Evolutionary conservation across 1,140 invertebrate species (phyloP), one percentile per base, ranked within the genome.

Genomic region (Diabrotica virgifera): DNA sequence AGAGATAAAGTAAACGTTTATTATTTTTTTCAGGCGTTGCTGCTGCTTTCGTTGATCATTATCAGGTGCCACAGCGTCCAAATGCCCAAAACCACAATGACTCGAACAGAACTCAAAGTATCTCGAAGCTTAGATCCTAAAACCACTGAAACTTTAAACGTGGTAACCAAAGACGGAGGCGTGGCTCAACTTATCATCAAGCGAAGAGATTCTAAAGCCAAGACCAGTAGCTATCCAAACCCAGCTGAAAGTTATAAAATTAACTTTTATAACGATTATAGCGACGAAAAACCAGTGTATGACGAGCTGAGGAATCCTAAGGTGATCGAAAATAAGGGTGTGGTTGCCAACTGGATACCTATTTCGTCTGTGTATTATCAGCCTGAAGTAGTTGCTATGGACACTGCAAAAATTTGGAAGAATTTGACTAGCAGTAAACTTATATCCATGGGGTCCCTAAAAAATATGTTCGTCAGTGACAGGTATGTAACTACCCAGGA

Each of bases 171-270:
- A 72, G 85, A 87, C 10, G 91, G 91, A 8, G 88, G 86, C 53
- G 73, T 90, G 2, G 89, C 90, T 0, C 90, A 90, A 65, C 78
- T 92, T 9, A 87, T 92, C 40, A 89, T 93, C 0, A 92, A 91
- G 74, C 87, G 89, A 75, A 85, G 86, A 62, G 87, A 87, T 62
- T 52, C 66, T 2, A 79, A 76, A 65, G 36, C 66, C 11, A 59
- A 46, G 12, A 11, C 38, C 6, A 55, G 36, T 24, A 55, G 2
- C 6, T 13, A 5, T 9, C 53, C 53, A 55, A 55, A 55, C 10
- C n/a, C 10, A 12, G 6, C n/a, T 12, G n/a, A n/a, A 12, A 52
- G 51, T n/a, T 55, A 55, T 14, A 14, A 57, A 36, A 53, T 24
- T 12, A 13, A 53, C 52, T 9, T 10, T 50, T 10, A 12, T 12